Conservation (phyloP, 2,888 invertebrate genomes). For the Tenodera sinensis region DNA sequence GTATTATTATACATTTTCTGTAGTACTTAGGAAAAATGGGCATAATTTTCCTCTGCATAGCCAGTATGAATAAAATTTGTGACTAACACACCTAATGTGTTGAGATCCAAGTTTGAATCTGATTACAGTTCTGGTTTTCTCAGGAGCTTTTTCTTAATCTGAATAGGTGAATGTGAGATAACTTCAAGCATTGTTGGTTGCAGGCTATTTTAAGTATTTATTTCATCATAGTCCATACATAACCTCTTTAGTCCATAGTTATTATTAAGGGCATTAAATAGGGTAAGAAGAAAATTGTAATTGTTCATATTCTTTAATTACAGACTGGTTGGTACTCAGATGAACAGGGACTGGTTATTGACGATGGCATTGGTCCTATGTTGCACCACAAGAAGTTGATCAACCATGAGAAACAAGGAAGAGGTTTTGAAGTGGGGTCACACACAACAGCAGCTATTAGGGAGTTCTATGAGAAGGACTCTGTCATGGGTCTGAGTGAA, state of each 20-base stretch:
- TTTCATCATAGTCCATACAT: too few species aligned
- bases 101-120: too few species aligned
- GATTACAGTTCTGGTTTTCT: too few species aligned
- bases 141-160: too few species aligned
- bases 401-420: background rate
- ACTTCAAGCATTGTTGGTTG: too few species aligned
- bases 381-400: background rate
- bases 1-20: too few species aligned
- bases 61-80: too few species aligned
- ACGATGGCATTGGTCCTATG: conserved; percentile 22
- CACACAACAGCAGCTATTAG: background rate
- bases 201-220: too few species aligned
- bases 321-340: conserved; percentile 41
- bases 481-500: background rate
- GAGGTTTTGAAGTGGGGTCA: background rate
- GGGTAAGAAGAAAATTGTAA: background rate
- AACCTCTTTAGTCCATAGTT: background rate
- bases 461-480: background rate
- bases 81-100: too few species aligned
- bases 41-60: too few species aligned
- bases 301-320: conserved; percentile 6
- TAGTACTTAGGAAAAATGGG: too few species aligned
- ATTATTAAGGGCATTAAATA: background rate
- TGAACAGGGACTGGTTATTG: conserved; percentile 39
- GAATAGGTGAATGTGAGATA: too few species aligned